These are phyloP conservation scores for Alentia gelatinosa DNA, from an alignment of 2,888 invertebrate genomes.

Conservation along the genomic window DNA sequence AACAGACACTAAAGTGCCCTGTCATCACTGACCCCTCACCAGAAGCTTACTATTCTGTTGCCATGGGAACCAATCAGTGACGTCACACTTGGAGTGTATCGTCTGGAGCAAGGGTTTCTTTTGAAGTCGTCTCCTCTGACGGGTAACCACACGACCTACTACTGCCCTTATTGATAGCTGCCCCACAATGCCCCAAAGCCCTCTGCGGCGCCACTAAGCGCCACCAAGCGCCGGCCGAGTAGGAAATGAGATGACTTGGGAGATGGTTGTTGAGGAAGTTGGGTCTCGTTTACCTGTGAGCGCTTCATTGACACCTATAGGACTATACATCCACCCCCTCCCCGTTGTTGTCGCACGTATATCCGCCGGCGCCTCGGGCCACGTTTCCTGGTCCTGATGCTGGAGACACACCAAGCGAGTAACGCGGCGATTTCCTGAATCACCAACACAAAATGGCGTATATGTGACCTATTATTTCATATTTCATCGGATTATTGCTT, in stretches of 20 bases:
- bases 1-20: neutral
- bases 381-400: no score
- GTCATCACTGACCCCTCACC: neutral
- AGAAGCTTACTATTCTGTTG: neutral
- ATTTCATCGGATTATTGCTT: no score
- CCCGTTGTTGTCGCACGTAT: no score
- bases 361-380: no score
- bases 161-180: neutral
- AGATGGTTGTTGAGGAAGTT: neutral
- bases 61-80: neutral
- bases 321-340: neutral
- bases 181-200: no score
- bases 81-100: neutral
- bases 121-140: neutral
- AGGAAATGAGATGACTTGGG: neutral
- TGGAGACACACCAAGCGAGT: no score
- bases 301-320: neutral
- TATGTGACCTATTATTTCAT: no score
- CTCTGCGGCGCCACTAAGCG: neutral
- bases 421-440: no score
- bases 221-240: neutral
- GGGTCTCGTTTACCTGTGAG: neutral
- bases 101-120: neutral
- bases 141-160: neutral
- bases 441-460: no score